Evolutionary conservation across 2,113 vertebrate species (phyloP), one percentile per base, ranked within the genome.

Genomic region (Lepisosteus oculatus): DNA sequence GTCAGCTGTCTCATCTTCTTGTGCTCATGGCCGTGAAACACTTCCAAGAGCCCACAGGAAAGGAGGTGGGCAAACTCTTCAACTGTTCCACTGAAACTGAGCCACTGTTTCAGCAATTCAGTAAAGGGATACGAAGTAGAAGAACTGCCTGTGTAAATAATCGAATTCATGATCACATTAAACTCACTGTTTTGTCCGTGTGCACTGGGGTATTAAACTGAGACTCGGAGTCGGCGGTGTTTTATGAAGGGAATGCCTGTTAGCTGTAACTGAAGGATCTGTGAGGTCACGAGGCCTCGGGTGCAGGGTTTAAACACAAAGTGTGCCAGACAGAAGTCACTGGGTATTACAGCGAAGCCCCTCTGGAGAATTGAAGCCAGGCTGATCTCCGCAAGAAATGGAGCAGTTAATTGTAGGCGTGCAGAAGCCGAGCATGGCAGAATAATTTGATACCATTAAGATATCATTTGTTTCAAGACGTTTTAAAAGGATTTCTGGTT

Each of bases 361-460:
- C 29, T 41, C 67, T 59, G 67, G 67, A 59, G 54, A 6, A 14
- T 59, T 8, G 8, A 29, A 59, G 67, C 55, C 9, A 42, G 9
- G 61, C 14, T 3, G n/a, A 43, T 64, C 15, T 11, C 67, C 54
- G 59, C 2, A n/a, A 13, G 67, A 69, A 43, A 68, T 13, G 17
- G 54, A 41, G 51, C 17, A 1, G 17, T 56, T 56, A 59, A 69
- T 42, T 14, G 12, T 13, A 14, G 15, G 8, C 15, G 6, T 7
- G 8, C 55, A 13, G 4, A 9, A 44, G 55, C 68, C 68, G 14
- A 59, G 41, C 54, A 55, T 69, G 41, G 29, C 56, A 70, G 42
- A 13, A 42, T 5, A 59, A 61, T 42, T 15, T 61, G 43, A 61
- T 45, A n/a, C 56, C 68, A 70, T 70, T 45, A 70, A 45, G 42